Percentiles rank a stretch among this genome's conserved stretches.
Evolutionary conservation across 2,797 vertebrate genomes (phyloP).

Genomic region (Chelonia mydas): DNA sequence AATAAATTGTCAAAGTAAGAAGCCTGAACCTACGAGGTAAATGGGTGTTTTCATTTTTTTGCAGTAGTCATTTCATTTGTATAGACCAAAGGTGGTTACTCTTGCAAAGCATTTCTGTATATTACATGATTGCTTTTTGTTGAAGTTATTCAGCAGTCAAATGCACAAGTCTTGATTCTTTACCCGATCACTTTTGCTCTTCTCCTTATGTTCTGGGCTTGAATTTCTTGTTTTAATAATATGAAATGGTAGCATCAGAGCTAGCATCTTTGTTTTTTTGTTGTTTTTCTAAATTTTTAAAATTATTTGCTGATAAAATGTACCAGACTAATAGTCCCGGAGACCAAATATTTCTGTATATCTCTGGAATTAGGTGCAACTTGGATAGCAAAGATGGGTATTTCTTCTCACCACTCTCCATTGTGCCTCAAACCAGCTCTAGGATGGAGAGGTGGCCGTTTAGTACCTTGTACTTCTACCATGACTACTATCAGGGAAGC

Average conservation of each 20-base stretch:
- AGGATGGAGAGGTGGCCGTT: neutral
- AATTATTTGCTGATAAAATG: neutral
- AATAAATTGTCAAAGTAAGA: conserved; percentile 99
- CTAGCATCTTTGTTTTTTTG: neutral
- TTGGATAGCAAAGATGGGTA: neutral
- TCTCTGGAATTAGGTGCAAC: neutral
- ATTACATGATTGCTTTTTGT: neutral
- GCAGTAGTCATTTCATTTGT: neutral
- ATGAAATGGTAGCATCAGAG: neutral
- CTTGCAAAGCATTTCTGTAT: neutral
- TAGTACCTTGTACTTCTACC: neutral
- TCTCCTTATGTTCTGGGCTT: neutral
- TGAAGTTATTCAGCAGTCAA: accelerated
- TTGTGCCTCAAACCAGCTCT: neutral
- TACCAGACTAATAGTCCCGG: neutral
- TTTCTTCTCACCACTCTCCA: neutral
- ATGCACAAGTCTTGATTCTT: accelerated
- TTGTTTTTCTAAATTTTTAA: neutral
- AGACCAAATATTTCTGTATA: neutral
- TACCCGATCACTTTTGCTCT: neutral
- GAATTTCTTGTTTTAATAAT: neutral
- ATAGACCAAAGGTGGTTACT: neutral
- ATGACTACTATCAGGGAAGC: neutral
- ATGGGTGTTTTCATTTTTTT: neutral
- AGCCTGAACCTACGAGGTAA: conserved; percentile 94